Conservation (phyloP, 2,888 invertebrate species). For the Drosophila anomalipes region DNA sequence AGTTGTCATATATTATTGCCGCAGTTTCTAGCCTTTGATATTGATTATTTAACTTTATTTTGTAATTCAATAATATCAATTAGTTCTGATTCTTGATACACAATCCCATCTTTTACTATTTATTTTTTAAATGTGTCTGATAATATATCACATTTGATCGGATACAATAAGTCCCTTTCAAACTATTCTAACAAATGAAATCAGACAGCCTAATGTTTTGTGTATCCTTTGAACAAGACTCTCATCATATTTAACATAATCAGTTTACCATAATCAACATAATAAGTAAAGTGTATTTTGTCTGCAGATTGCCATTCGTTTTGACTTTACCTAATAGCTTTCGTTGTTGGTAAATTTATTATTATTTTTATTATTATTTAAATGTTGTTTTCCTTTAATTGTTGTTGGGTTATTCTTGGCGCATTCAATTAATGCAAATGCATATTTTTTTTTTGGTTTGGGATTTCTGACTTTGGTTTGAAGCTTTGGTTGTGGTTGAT, state of each 20-base stretch:
- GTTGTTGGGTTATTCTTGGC: neutral
- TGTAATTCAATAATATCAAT: neutral
- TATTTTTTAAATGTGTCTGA: too few species aligned
- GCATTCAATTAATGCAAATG: constrained; percentile 45
- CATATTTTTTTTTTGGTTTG: neutral
- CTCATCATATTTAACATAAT: neutral
- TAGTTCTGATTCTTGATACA: neutral
- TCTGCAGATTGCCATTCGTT: neutral
- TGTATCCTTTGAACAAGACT: neutral
- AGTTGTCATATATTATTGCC: constrained; percentile 12
- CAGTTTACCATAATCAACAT: neutral
- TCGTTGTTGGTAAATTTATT: neutral
- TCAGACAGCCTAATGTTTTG: neutral
- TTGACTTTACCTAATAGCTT: neutral
- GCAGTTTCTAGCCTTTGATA: neutral
- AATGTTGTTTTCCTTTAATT: constrained; percentile 3
- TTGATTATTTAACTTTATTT: neutral
- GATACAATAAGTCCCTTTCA: neutral
- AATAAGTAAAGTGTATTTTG: neutral
- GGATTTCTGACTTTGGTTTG: neutral
- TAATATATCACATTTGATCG: neutral
- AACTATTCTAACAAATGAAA: neutral
- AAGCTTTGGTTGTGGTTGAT: constrained; percentile 6
- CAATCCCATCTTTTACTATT: neutral
- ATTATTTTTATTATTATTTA: neutral